Base-by-base conservation (phyloP, 2,113 vertebrate species). In the Ranitomeya imitator region DNA sequence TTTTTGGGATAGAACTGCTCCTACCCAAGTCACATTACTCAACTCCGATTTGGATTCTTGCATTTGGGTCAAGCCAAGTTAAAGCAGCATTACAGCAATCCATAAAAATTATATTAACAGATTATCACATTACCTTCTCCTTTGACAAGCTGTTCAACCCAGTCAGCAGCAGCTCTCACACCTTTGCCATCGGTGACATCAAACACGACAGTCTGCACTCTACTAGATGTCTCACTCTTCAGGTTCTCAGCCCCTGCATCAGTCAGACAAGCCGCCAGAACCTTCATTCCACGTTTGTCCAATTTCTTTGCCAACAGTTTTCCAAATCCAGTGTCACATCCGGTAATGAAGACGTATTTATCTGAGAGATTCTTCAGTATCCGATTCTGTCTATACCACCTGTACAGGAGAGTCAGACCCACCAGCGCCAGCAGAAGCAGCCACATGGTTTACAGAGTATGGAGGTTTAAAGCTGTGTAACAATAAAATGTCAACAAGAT, bases 251-350 rank as follows among this genome's bases (percentile, higher is more conserved):
- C 95, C 3, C 96, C 97, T 9, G 89, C 60, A 19, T 96, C 91
- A 0, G 93, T 96, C 21, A 96, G 90, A 90, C 98, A 98, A 0
- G 94, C 94, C 4, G 97, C 97, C 19, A 97, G 91, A 80, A 98
- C 96, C 1, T 73, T 90, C 91, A 98, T 92, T 5, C 96, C 96
- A 79, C 91, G 92, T 0, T 76, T 61, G 5, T 97, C 96, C 90
- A 98, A 92, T 90, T 95, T 95, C 74, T 85, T 92, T 6, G 97
- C 97, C 92, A 96, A 88, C 79, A 94, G 92, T 37, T 95, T 93
- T 26, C 97, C 97, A 11, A 98, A 99, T 80, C 97, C 97, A 0
- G 96, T 96, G 91, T 97, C 97, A 0, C 97, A 98, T 83, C 97
- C 97, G 0, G 96, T 99, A 92, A 99, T 95, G 86, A 99, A 88